These are phyloP conservation scores for Fulica atra DNA, from an alignment of 2,113 vertebrate species.

Conservation along the genomic window DNA sequence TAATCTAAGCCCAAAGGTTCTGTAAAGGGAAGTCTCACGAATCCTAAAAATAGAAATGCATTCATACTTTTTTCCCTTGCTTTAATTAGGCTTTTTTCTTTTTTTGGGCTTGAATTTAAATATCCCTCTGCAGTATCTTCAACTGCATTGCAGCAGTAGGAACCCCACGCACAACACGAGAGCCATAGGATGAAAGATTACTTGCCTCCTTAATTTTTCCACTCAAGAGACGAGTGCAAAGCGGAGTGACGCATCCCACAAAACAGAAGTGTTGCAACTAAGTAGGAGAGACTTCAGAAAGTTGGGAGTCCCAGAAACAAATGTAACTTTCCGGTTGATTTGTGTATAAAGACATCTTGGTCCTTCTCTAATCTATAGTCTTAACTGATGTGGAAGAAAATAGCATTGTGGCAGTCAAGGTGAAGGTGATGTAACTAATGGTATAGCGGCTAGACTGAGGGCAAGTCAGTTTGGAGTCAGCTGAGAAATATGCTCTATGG, in stretches of 20 bases:
- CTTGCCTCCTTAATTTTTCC: not conserved
- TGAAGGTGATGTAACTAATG: slow-evolving; percentile 3
- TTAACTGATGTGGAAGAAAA: not conserved
- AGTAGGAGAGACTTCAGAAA: not conserved
- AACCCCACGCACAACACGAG: not conserved
- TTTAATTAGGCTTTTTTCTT: slow-evolving; percentile 41
- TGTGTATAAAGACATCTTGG: not conserved
- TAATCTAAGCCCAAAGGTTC: slow-evolving; percentile 47
- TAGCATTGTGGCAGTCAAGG: not conserved
- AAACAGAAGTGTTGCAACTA: not conserved
- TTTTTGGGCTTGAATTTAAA: slow-evolving; percentile 33
- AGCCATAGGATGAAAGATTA: not conserved
- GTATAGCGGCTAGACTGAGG: not conserved
- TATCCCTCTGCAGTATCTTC: slow-evolving; percentile 56
- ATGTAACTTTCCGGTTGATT: not conserved
- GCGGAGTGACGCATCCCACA: not conserved
- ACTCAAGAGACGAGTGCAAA: not conserved
- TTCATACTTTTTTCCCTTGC: slow-evolving; percentile 52
- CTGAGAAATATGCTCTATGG: not conserved
- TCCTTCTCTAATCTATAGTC: not conserved
- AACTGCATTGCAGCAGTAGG: slow-evolving; percentile 58
- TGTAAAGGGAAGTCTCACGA: not conserved
- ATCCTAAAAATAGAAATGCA: slow-evolving; percentile 57
- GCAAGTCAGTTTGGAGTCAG: not conserved
- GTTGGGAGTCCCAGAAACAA: not conserved